phyloP scores from a whole-genome alignment of 2,797 vertebrate species.

The Poeciliopsis paucimaculata region DNA sequence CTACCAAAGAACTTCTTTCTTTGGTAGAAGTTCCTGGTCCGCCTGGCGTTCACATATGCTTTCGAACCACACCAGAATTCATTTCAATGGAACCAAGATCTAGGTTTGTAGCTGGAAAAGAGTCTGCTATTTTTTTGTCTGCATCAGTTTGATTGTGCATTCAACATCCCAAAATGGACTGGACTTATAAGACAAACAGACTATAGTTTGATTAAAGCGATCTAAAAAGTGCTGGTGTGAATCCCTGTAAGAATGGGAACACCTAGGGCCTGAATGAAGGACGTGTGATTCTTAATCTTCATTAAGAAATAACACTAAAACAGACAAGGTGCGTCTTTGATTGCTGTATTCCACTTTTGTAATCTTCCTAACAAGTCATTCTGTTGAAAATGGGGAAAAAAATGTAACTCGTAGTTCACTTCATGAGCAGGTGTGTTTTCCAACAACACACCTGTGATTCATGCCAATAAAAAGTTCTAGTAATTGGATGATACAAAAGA shows the following conservation, averaged over 20 bases:
- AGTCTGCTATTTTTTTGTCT: too few relatives aligned
- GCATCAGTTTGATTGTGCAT: too few relatives aligned
- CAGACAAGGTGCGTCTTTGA: not conserved
- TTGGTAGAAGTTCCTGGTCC: too few relatives aligned
- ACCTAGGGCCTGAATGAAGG: not conserved
- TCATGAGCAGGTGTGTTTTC: too few relatives aligned
- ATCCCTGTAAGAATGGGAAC: not conserved
- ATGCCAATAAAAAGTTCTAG: not conserved
- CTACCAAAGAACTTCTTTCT: too few relatives aligned
- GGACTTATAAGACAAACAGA: too few relatives aligned
- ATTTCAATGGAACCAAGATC: too few relatives aligned
- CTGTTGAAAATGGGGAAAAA: not conserved
- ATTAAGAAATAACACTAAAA: not conserved
- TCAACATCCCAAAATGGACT: too few relatives aligned
- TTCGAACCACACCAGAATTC: too few relatives aligned
- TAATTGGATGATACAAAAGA: not conserved
- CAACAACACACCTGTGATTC: not conserved
- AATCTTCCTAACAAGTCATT: not conserved
- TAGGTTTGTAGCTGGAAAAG: too few relatives aligned
- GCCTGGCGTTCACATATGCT: too few relatives aligned
- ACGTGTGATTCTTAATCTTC: not conserved
- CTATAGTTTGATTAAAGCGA: too few relatives aligned
- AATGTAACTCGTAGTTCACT: not conserved
- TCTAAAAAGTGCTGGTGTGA: not conserved
- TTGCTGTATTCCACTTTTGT: not conserved